Percentiles rank a stretch among this genome's conserved stretches.
These are phyloP conservation scores for Auanema sp. DNA, from an alignment of 2,888 invertebrate species.

Conservation along the genomic window DNA sequence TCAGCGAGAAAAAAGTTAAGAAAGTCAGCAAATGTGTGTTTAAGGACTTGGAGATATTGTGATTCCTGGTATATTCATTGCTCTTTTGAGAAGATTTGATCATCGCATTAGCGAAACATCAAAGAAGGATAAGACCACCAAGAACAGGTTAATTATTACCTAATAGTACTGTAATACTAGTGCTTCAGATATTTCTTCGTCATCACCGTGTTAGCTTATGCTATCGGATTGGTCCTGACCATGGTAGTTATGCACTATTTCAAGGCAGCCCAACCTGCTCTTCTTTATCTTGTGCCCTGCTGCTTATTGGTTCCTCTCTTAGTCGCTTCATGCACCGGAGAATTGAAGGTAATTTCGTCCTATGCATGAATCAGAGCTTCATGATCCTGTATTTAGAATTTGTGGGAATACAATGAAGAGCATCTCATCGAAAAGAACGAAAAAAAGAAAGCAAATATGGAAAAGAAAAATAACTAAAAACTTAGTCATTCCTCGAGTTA, in stretches of 20 bases:
- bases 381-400: constrained; percentile 16
- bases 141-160: not conserved
- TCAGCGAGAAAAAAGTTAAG: constrained; percentile 5
- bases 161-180: not conserved
- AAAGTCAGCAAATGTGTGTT: constrained; percentile 4
- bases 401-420: constrained; percentile 62
- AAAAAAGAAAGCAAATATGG: constrained; percentile 35
- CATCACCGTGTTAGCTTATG: constrained; percentile 87
- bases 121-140: constrained; percentile 20
- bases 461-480: constrained; percentile 40
- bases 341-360: constrained; percentile 66
- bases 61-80: constrained; percentile 98
- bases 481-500: not conserved
- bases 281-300: constrained; percentile 93
- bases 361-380: not conserved
- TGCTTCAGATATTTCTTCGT: constrained; percentile 73
- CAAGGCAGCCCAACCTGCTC: constrained; percentile 84
- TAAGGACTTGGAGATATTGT: constrained; percentile 88
- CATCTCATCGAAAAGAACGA: constrained; percentile 58
- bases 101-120: constrained; percentile 41
- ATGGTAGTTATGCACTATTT: constrained; percentile 97
- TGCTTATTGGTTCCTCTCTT: constrained; percentile 86
- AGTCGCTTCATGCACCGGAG: constrained; percentile 86
- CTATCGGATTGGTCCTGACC: constrained; percentile 86
- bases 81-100: constrained; percentile 90